Evolutionary conservation across 1,140 invertebrate species (phyloP).

Genomic region (Drosophila nikananu): DNA sequence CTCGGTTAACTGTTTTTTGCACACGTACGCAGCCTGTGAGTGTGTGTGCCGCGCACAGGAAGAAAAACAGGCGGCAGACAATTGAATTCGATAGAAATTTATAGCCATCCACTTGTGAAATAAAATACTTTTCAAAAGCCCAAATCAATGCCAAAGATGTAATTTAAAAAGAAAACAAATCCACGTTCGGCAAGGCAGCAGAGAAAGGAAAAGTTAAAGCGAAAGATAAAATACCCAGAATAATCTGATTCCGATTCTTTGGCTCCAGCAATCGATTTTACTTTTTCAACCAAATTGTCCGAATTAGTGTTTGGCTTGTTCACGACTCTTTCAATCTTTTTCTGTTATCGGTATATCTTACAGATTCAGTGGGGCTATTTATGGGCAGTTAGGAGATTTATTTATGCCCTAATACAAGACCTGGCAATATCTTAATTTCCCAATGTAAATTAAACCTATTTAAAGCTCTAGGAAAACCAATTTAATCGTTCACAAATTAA

Average conservation of each 20-base stretch:
- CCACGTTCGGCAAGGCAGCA: conserved; percentile 2
- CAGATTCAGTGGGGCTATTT: neutral
- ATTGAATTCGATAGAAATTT: conserved; percentile 43
- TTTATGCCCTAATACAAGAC: neutral
- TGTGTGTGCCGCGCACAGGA: conserved; percentile 22
- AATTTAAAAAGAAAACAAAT: conserved; percentile 30
- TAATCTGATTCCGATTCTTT: conserved; percentile 5
- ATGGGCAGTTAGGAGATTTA: neutral
- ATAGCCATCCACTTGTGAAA: conserved; percentile 29
- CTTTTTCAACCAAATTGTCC: conserved; percentile 7
- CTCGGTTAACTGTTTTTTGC: conserved; percentile 70
- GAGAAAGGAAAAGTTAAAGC: conserved; percentile 4
- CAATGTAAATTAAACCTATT: neutral
- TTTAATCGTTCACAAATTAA: conserved; percentile 12
- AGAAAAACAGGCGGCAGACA: conserved; percentile 34
- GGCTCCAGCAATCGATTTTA: conserved; percentile 6
- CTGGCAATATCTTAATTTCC: neutral
- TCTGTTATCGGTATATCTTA: neutral
- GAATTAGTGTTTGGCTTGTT: conserved; percentile 15
- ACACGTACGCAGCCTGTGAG: conserved; percentile 34
- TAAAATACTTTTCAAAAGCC: conserved; percentile 35
- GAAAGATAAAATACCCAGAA: conserved; percentile 3
- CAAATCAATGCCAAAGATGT: conserved; percentile 40
- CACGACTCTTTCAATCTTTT: conserved; percentile 2
- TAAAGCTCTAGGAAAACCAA: neutral